Conservation (phyloP, 2,113 vertebrate species). For the Megaleporinus macrocephalus region DNA sequence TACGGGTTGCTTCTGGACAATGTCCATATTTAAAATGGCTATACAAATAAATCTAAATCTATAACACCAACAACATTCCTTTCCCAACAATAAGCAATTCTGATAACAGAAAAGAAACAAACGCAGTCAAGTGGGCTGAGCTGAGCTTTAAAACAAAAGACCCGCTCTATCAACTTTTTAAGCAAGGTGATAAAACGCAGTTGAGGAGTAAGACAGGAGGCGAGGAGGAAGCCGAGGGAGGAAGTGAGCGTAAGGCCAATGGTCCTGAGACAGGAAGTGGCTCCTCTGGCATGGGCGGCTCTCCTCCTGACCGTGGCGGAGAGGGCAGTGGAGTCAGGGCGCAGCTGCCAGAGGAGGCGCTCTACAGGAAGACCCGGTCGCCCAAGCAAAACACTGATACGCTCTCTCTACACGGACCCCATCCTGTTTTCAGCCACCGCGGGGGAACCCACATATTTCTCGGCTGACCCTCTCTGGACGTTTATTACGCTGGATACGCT, state of each 20-base stretch:
- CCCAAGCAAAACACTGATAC: conserved; percentile 77
- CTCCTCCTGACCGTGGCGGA: conserved; percentile 41
- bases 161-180: not conserved
- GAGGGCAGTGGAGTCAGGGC: conserved; percentile 75
- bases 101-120: too few relatives aligned
- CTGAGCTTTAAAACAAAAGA: not conserved
- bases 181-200: conserved; percentile 11
- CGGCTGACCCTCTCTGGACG: conserved; percentile 22
- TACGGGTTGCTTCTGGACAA: too few relatives aligned
- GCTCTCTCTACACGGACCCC: conserved; percentile 63
- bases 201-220: conserved; percentile 22
- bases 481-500: conserved; percentile 20
- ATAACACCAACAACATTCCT: too few relatives aligned
- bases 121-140: not conserved
- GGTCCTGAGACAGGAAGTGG: conserved; percentile 60
- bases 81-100: too few relatives aligned
- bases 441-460: conserved; percentile 46
- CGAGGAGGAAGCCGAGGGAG: conserved; percentile 16
- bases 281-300: conserved; percentile 38
- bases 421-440: conserved; percentile 77
- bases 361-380: conserved; percentile 74
- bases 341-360: conserved; percentile 69
- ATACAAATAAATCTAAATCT: too few relatives aligned
- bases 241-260: conserved; percentile 47
- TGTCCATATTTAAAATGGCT: too few relatives aligned